phyloP scores from a whole-genome alignment of 1,140 invertebrate species.

The Panagrolaimus sp. region DNA sequence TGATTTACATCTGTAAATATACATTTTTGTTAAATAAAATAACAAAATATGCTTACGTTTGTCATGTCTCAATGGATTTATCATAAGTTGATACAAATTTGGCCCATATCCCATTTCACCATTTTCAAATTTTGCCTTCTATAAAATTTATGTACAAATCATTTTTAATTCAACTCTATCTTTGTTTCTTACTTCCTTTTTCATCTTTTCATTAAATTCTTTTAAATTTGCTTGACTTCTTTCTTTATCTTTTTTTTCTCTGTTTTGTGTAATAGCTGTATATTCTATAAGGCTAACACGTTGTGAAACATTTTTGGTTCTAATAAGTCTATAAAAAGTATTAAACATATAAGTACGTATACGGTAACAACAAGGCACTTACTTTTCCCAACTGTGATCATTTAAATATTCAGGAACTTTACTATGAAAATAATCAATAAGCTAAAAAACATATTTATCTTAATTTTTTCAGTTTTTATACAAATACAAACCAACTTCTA shows the following conservation, averaged over 20 bases:
- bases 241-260: neutral
- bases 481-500: constrained; percentile 7
- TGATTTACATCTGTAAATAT: neutral
- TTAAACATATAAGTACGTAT: no score
- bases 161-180: neutral
- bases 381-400: neutral
- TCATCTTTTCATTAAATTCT: neutral
- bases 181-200: neutral
- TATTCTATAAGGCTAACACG: neutral
- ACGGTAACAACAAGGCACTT: no score
- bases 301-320: neutral
- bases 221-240: neutral
- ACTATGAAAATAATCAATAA: constrained; percentile 4
- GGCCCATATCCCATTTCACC: neutral
- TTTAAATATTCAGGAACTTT: neutral
- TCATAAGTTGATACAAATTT: neutral
- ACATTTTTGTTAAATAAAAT: neutral
- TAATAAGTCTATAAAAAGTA: neutral
- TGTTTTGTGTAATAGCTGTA: neutral
- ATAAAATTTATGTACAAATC: neutral
- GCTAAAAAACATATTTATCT: neutral
- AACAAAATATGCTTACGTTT: neutral
- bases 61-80: neutral
- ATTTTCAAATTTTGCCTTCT: neutral
- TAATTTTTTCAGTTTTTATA: neutral